These are phyloP conservation scores for Protosalanx chinensis DNA, from an alignment of 2,797 vertebrate species.

Conservation along the genomic window DNA sequence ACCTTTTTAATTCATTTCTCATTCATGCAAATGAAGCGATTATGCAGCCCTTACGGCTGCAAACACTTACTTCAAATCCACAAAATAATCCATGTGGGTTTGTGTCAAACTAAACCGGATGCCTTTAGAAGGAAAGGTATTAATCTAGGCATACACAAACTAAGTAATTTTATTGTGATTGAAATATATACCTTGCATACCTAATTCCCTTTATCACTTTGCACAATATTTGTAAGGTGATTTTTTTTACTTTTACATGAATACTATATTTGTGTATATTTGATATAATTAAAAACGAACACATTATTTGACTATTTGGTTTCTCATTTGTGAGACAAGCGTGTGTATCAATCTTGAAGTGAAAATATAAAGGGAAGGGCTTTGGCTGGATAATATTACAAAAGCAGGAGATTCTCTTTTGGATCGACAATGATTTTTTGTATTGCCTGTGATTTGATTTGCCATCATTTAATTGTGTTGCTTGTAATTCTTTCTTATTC, in stretches of 20 bases:
- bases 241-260: no score
- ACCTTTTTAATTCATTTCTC: constrained; percentile 16
- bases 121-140: background rate
- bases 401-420: background rate
- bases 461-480: background rate
- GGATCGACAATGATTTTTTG: background rate
- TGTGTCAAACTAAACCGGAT: background rate
- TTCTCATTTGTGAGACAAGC: background rate
- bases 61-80: constrained; percentile 27
- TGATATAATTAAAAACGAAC: background rate
- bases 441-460: background rate
- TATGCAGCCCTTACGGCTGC: constrained; percentile 17
- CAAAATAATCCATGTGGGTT: background rate
- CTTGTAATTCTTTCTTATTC: background rate
- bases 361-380: background rate
- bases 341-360: background rate
- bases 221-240: no score
- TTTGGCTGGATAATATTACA: background rate
- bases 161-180: background rate
- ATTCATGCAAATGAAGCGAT: constrained; percentile 14
- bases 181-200: no score
- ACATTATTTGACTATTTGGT: background rate
- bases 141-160: background rate
- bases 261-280: no score
- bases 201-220: no score